These are phyloP conservation scores for Orussus abietinus DNA, from an alignment of 1,140 invertebrate species.

Conservation along the genomic window DNA sequence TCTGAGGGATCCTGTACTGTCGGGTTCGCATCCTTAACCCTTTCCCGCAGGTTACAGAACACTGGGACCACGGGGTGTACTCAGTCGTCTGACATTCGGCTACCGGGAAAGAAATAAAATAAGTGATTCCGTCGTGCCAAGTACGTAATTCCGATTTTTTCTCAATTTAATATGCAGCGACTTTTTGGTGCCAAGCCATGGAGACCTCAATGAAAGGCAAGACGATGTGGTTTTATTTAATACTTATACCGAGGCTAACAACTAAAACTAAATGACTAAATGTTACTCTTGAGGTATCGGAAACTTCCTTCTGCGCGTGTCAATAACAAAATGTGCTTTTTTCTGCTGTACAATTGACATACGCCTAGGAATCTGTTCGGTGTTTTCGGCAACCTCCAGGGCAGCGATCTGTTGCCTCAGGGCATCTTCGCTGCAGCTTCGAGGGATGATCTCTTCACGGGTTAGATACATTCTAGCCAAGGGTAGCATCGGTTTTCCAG, in stretches of 20 bases:
- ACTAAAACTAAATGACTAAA: no score
- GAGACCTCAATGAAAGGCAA: neutral
- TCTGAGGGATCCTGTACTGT: constrained; percentile 71
- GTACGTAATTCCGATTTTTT: no score
- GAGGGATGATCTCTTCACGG: constrained; percentile 68
- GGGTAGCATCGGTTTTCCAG: constrained; percentile 70
- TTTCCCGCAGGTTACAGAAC: constrained; percentile 85
- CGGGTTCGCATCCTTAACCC: constrained; percentile 77
- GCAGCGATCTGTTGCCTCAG: constrained; percentile 60
- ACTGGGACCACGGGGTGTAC: constrained; percentile 72
- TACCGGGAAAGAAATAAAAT: constrained; percentile 35
- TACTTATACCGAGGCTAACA: no score
- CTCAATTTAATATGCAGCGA: no score
- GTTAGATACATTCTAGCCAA: constrained; percentile 73
- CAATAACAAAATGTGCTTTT: no score
- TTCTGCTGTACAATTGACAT: no score
- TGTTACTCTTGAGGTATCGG: no score
- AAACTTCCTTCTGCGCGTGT: no score
- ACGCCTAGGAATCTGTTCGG: constrained; percentile 70
- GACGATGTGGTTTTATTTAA: no score
- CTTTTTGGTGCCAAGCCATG: no score
- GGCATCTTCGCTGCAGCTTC: constrained; percentile 67
- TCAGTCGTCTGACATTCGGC: constrained; percentile 75
- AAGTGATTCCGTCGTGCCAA: constrained; percentile 1
- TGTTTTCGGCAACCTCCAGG: constrained; percentile 63